Base-by-base conservation (phyloP, 2,113 vertebrate species). In the Procavia capensis region DNA sequence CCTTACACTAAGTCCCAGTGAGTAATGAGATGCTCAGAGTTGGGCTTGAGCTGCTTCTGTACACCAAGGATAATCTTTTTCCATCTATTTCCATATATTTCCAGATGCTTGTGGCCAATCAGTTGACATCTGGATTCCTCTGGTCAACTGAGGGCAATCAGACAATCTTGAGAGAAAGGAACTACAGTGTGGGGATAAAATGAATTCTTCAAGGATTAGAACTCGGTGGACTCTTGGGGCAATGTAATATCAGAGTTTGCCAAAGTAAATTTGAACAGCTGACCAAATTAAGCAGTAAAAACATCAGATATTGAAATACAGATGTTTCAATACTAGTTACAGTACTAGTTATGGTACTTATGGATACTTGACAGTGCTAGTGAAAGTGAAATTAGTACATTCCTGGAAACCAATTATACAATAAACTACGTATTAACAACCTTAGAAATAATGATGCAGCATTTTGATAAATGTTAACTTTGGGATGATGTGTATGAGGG, bases 191-290 rank as follows among this genome's bases (percentile, higher is more conserved):
- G 24, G 39, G 64, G 36, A 88, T 85, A 29, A 91, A 94, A 72
- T 68, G 54, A 86, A 63, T 85, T 94, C 86, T 89, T 43, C 74
- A 86, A 95, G 31, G 74, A 43, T 50, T 66, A 81, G 22, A 10
- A 29, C 34, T 85, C n/a, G n/a, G n/a, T n/a, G 27, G 29, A 93
- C 84, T 82, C 2, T 0, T 61, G 34, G 63, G 16, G 59, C 13
- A 82, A 68, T 43, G 13, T 22, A 90, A 75, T 41, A 31, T 25
- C 59, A 70, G 19, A 76, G 84, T 87, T 43, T 91, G 57, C 91
- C 59, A 93, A 80, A 6, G 63, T 93, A 81, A 27, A 20, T 96
- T 85, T 96, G 88, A 92, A 93, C 16, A 85, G 43, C 61, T 90
- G 63, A 70, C 31, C 68, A 85, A 84, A 94, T 80, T 78, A 93